Base-by-base conservation (phyloP, 2,888 invertebrate genomes). In the Ashinkailepas kermadecensis region DNA sequence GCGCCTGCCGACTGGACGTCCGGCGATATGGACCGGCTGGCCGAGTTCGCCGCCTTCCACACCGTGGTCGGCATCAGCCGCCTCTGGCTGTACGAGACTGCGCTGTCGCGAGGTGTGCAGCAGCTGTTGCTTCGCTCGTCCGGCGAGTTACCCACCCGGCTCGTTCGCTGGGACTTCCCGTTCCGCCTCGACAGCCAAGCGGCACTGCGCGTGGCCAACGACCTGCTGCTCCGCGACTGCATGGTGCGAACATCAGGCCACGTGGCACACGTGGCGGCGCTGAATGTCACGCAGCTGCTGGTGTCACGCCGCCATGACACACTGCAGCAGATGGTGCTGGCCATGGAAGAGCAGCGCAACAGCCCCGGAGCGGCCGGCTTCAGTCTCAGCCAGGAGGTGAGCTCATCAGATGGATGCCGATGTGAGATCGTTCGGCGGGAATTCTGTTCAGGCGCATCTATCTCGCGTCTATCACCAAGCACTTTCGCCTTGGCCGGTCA, bases 181-280 rank as follows among this genome's bases (percentile, higher is more conserved):
- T 23, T 58, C n/a, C 78, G 58, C n/a, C 13, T 58, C 12, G 58
- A 57, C n/a, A 57, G 58, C 23, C 11, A n/a, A 58, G 78, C 57
- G 23, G 78, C 57, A 15, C 58, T 10, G 12, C 78, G 12, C 58
- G 18, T 18, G 23, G 78, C 78, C 23, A 13, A n/a, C 58, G 58
- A 79, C 78, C 58, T 79, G 78, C 78, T 79, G 78, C n/a, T n/a
- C n/a, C 78, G 78, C 58, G 78, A 79, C 78, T 79, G 78, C 25
- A 13, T 58, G 58, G 78, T 58, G 58, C 78, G 78, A 23, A 25
- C 78, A 23, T 57, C 78, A 11, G 78, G 78, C n/a, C 78, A 57
- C 23, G 78, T 79, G 78, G 58, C 57, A 23, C 78, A 79, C 78
- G 78, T 79, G 78, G 58, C 25, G 23, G 78, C 58, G 58, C 58